Evolutionary conservation across 2,797 vertebrate species (phyloP), one percentile per base, ranked within the genome.

Genomic region (Melanotaenia boesemani): DNA sequence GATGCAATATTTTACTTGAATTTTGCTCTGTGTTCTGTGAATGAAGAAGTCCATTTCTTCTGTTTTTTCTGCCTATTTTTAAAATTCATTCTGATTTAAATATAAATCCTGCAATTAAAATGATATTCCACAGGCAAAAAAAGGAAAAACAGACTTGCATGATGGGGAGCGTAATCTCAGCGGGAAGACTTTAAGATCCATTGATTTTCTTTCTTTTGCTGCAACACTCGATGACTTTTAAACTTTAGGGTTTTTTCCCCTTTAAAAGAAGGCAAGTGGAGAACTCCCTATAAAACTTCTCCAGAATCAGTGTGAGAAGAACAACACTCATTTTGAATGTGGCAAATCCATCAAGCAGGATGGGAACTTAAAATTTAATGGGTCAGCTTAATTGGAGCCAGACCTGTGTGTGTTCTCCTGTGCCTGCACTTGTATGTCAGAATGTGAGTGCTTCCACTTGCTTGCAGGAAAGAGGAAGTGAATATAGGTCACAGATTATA

Each of bases 401-500:
- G 58, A 81, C 81, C 13, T 72, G 36, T 59, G 32, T 46, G 59
- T 18, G 32, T 52, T 6, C 54, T 24, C 15, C 22, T 46, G 20
- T 59, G 24, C 60, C n/a, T 69, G 12, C n/a, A 20, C 70, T 24
- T 63, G 22, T 48, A 34, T 74, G 66, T 64, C 24, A 46, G 58
- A 44, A 9, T 59, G 64, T 15, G 34, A 55, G n/a, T 54, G 24
- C 58, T 16, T 74, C 16, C 52, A 46, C 26, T 71, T 60, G 22
- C 41, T 68, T 56, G 26, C 65, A 80, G 64, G 54, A 58, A 11
- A 76, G 36, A 83, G 79, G 87, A 90, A 86, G 79, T 83, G 80
- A 85, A 93, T 89, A 84, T 87, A 86, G 88, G 86, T 91, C 88
- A 91, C 69, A 81, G 26, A 81, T 77, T 65, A 71, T 32, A 77